Percentiles rank a stretch among this genome's conserved stretches.
These are phyloP conservation scores for Galerucella nymphaeae DNA, from an alignment of 2,888 invertebrate genomes.

Conservation along the genomic window DNA sequence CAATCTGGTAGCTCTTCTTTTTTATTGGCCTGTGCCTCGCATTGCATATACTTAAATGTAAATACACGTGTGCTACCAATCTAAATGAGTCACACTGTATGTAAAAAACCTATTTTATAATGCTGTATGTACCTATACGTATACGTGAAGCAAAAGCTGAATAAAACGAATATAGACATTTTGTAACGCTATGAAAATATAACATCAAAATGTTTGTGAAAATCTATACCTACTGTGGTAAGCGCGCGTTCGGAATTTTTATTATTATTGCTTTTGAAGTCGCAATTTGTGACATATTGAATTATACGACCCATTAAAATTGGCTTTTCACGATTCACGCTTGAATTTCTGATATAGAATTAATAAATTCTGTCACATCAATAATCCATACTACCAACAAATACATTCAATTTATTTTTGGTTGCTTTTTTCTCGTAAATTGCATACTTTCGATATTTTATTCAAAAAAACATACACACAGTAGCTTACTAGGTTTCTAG, in stretches of 20 bases:
- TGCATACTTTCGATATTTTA: no score
- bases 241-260: neutral
- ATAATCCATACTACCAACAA: neutral
- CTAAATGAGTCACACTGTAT: neutral
- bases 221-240: neutral
- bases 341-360: neutral
- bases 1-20: no score
- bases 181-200: neutral
- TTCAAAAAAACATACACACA: no score
- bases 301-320: slow-evolving; percentile 17
- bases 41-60: no score
- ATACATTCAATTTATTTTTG: neutral
- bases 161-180: neutral
- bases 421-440: no score
- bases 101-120: neutral
- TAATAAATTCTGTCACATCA: neutral
- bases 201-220: neutral
- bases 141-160: neutral
- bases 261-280: slow-evolving; percentile 15
- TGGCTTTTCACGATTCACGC: neutral
- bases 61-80: no score
- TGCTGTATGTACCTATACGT: neutral
- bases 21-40: no score
- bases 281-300: neutral
- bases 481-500: no score